phyloP scores from a whole-genome alignment of 2,113 vertebrate genomes.

The Calyptomena viridis region DNA sequence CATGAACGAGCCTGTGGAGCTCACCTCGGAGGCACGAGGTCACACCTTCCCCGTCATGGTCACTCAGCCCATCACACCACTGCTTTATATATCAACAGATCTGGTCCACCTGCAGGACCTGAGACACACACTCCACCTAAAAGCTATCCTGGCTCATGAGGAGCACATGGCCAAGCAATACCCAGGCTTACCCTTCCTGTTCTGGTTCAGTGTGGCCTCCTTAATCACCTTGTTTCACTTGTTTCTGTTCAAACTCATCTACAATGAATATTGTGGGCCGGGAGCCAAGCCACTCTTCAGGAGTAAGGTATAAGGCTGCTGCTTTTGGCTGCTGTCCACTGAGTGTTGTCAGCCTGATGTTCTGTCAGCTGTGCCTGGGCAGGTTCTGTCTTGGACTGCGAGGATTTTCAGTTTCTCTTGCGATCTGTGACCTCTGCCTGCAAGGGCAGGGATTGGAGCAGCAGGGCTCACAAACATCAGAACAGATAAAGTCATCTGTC shows the following conservation, averaged over 20 bases:
- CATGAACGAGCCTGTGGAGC: conserved; percentile 91
- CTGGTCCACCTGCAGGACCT: conserved; percentile 92
- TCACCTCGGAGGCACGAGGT: conserved; percentile 86
- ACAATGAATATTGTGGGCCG: conserved; percentile 97
- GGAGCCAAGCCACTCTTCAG: conserved; percentile 97
- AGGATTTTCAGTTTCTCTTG: background rate
- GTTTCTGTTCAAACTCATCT: conserved; percentile 99
- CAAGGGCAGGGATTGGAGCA: background rate
- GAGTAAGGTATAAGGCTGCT: conserved; percentile 88
- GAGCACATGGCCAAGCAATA: conserved; percentile 98
- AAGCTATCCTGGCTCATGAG: conserved; percentile 93
- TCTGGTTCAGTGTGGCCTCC: conserved; percentile 98
- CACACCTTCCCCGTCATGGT: conserved; percentile 94
- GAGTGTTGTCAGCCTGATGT: background rate
- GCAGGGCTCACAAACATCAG: background rate
- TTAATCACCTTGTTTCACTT: conserved; percentile 97
- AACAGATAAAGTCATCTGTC: background rate
- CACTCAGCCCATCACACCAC: conserved; percentile 91
- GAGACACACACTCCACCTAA: conserved; percentile 93
- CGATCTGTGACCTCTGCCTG: background rate
- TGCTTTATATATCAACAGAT: conserved; percentile 95
- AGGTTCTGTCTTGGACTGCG: background rate
- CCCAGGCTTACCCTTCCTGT: conserved; percentile 93
- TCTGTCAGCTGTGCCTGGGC: background rate
- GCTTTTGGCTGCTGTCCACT: background rate